phyloP scores from a whole-genome alignment of 2,797 vertebrate genomes.

The Mus spretus region DNA sequence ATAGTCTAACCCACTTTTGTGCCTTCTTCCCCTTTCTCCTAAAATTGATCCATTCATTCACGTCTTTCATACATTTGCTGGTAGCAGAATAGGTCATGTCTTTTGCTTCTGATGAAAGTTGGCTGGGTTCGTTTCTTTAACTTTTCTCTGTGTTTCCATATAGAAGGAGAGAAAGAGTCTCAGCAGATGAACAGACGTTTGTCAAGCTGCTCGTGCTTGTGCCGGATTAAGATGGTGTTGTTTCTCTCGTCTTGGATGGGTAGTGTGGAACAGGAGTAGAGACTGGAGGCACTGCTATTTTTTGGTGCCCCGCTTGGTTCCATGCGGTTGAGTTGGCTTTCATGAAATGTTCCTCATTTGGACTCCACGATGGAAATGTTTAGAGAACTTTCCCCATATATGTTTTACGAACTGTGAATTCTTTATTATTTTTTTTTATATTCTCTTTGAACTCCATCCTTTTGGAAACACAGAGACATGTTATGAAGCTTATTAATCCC shows the following conservation, averaged over 20 bases:
- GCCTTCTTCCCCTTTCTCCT: slow-evolving; percentile 26
- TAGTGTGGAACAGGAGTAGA: slow-evolving; percentile 49
- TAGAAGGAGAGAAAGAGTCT: slow-evolving; percentile 1
- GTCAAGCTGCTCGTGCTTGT: slow-evolving; percentile 14
- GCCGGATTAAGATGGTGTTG: neutral
- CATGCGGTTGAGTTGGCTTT: neutral
- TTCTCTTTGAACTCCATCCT: slow-evolving; percentile 46
- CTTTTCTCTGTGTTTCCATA: neutral
- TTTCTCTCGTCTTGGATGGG: slow-evolving; percentile 44
- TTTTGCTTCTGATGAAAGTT: slow-evolving; percentile 51
- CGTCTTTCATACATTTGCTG: slow-evolving; percentile 7
- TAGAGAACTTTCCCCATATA: neutral
- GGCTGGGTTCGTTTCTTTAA: neutral
- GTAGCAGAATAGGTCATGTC: neutral
- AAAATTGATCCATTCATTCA: neutral
- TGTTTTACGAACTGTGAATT: slow-evolving; percentile 62
- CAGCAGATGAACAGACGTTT: slow-evolving; percentile 15
- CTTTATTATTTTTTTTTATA: neutral
- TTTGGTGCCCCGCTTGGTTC: slow-evolving; percentile 25
- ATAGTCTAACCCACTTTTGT: slow-evolving; percentile 25
- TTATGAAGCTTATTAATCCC: slow-evolving; percentile 46
- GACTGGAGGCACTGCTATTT: neutral
- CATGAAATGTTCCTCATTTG: slow-evolving; percentile 52
- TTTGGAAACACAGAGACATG: slow-evolving; percentile 48
- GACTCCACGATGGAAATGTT: slow-evolving; percentile 45